A percentile compares a stretch with the other conserved stretches of the same genome.
Evolutionary conservation across 2,888 invertebrate genomes (phyloP).

Genomic region (Pollenia angustigena): DNA sequence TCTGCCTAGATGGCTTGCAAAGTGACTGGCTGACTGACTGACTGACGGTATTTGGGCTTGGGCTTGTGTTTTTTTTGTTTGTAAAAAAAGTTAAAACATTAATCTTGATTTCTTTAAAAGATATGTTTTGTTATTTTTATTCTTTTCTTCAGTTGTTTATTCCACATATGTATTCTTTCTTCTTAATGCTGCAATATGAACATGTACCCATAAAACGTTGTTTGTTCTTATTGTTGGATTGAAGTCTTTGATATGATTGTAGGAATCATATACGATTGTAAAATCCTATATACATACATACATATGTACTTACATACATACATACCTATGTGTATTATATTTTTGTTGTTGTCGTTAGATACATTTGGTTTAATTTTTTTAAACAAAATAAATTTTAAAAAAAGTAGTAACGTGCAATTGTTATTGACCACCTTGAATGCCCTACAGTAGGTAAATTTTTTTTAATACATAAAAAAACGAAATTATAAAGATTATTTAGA

Average conservation of each 20-base stretch:
- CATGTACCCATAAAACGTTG: background rate
- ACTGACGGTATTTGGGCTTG: conserved; percentile 4
- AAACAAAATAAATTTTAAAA: conserved; percentile 11
- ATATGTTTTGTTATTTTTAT: conserved; percentile 48
- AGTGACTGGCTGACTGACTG: conserved; percentile 3
- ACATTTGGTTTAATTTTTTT: conserved; percentile 48
- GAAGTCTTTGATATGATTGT: conserved; percentile 35
- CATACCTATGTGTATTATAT: background rate
- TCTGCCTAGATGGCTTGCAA: background rate
- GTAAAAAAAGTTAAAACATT: conserved; percentile 62
- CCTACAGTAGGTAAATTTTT: conserved; percentile 6
- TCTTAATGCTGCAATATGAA: conserved; percentile 35
- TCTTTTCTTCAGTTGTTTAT: conserved; percentile 18
- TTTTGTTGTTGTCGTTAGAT: conserved; percentile 38
- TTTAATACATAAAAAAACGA: too few species aligned
- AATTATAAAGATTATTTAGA: too few species aligned
- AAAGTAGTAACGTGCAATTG: conserved; percentile 23
- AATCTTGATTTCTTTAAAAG: conserved; percentile 69
- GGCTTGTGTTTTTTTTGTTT: background rate
- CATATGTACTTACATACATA: background rate
- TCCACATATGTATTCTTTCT: background rate
- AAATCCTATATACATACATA: background rate
- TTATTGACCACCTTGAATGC: conserved; percentile 11
- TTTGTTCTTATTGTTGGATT: conserved; percentile 28
- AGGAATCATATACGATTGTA: conserved; percentile 11